Evolutionary conservation across 2,113 vertebrate species (phyloP), one percentile per base, ranked within the genome.

Genomic region (human (Homo sapiens)): DNA sequence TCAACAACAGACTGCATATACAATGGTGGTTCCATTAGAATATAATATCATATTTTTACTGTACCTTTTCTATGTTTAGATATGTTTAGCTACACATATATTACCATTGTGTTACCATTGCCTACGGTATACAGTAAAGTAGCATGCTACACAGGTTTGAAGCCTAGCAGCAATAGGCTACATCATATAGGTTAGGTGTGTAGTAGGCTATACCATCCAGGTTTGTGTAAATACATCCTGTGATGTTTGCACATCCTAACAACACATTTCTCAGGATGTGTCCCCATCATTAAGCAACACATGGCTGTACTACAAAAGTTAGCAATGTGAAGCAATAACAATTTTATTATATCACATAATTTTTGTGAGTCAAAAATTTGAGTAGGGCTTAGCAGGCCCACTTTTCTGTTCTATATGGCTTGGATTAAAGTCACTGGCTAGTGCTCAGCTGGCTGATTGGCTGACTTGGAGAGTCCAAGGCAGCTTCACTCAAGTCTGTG

Each of bases 281-380:
- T 75, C 23, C 43, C 14, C 16, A 30, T 48, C 13, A 25, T 45
- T 45, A 75, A 45, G 40, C 45, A 27, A 45, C 27, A 43, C 25
- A 45, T 45, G 40, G 1, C 25, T 76, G 13, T 32, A 72, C 35
- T 90, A 45, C 43, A 87, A 97, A 96, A 89, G 38, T 94, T 75
- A 88, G 57, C 30, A 66, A 30, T 72, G 16, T 78, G 88, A 90
- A 96, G 89, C 45, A 81, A 83, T 27, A 66, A 38, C 50, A 57
- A 48, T 92, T 95, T 92, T 90, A 92, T 88, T 94, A 38, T 84
- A 76, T 13, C 32, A 84, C 83, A 81, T 95, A 64, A 94, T 72
- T 90, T 92, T 78, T 43, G 76, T 48, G 50, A 20, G 59, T 95
- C 11, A 1, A 72, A 40, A 85, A 90, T 91, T 91, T 52, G 66